These are phyloP conservation scores for Acropternis orthonyx DNA, from an alignment of 2,797 vertebrate species.

Conservation along the genomic window DNA sequence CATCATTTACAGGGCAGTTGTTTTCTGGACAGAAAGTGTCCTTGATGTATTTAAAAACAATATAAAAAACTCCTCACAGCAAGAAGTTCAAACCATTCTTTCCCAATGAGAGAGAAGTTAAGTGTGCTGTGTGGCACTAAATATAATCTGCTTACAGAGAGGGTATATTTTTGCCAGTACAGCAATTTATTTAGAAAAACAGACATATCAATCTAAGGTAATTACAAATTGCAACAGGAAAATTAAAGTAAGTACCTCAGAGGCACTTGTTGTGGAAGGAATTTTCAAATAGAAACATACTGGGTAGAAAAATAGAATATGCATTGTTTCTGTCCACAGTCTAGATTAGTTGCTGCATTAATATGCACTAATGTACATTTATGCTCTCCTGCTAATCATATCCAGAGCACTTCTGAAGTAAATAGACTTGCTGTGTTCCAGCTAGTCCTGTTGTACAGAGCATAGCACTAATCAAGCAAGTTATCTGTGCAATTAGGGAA, in stretches of 20 bases:
- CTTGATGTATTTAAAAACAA: neutral
- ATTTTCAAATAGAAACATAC: conserved; percentile 41
- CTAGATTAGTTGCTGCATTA: conserved; percentile 57
- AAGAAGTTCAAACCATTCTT: neutral
- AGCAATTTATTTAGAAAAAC: conserved; percentile 54
- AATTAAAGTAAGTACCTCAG: conserved; percentile 59
- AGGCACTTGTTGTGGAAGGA: conserved; percentile 29
- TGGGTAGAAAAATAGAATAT: conserved; percentile 21
- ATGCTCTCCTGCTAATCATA: conserved; percentile 63
- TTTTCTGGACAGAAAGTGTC: neutral
- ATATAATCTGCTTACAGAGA: conserved; percentile 33
- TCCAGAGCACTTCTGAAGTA: conserved; percentile 55
- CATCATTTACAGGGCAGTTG: neutral
- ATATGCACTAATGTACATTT: conserved; percentile 53
- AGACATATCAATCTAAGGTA: conserved; percentile 56
- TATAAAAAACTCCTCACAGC: neutral
- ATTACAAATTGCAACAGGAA: conserved; percentile 61
- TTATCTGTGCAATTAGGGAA: conserved; percentile 65
- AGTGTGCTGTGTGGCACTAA: neutral
- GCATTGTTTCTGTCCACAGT: conserved; percentile 49
- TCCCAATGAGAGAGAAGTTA: neutral
- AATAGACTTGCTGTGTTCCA: conserved; percentile 47
- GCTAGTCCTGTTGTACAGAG: conserved; percentile 48
- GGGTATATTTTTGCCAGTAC: conserved; percentile 30
- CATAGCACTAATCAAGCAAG: conserved; percentile 44